These are phyloP conservation scores for Scomberomorus guttatus DNA, from an alignment of 2,797 vertebrate species.

Conservation along the genomic window DNA sequence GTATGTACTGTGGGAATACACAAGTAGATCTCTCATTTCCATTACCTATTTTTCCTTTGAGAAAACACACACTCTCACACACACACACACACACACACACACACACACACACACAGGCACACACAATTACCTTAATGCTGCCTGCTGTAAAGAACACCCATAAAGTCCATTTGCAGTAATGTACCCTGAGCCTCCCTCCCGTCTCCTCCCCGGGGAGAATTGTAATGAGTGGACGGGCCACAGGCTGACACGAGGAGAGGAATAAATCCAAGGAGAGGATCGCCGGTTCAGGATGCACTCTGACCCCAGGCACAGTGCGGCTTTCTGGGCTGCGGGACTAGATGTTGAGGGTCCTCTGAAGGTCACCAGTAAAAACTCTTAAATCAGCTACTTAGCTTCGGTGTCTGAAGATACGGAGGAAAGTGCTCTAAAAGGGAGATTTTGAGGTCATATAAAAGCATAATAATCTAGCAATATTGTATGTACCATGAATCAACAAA, in stretches of 20 bases:
- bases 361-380: constrained; percentile 26
- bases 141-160: constrained; percentile 81
- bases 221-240: constrained; percentile 78
- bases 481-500: constrained; percentile 25
- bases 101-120: constrained; percentile 20
- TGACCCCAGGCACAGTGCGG: constrained; percentile 52
- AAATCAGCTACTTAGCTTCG: constrained; percentile 24
- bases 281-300: constrained; percentile 24
- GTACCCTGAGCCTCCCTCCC: constrained; percentile 60
- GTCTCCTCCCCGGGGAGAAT: constrained; percentile 82
- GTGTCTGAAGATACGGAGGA: not conserved
- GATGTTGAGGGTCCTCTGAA: constrained; percentile 8
- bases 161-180: constrained; percentile 87
- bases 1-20: constrained; percentile 1
- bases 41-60: constrained; percentile 43
- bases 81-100: constrained; percentile 24
- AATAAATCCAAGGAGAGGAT: constrained; percentile 72
- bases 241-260: constrained; percentile 58
- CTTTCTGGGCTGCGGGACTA: not conserved
- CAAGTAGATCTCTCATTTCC: constrained; percentile 49
- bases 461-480: constrained; percentile 7
- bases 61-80: constrained; percentile 21
- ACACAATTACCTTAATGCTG: constrained; percentile 88
- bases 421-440: not conserved
- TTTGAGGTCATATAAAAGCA: not conserved